Base-by-base conservation (phyloP, 2,888 invertebrate genomes). In the Acleris emargana region DNA sequence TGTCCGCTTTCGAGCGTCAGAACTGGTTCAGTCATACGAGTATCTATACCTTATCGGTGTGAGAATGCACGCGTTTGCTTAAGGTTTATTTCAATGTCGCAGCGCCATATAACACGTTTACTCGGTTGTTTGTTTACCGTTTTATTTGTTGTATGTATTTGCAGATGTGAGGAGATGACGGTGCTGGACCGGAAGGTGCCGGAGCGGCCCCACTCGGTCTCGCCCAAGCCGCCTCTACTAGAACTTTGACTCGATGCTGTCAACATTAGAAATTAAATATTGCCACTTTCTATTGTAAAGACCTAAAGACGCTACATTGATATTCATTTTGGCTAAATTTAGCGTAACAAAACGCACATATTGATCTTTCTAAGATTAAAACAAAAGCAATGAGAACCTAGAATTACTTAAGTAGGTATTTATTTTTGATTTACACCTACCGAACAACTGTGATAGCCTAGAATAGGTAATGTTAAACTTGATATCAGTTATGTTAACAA, bases 121-220 rank as follows among this genome's bases (percentile, higher is more conserved):
- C n/a, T 16, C 25, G 17, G 7, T 3, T 42, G 38, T 28, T 17
- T 55, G 49, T 50, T 62, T 50, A 17, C 13, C 20, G 20, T 22
- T 22, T 53, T 32, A 20, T 58, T 47, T 47, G 13, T 32, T 64
- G 38, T 55, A 22, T 45, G 22, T 51, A 55, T 32, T 71, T 83
- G n/a, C 84, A 92, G 92, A 71, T 88, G 86, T 68, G 91, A 92
- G 80, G 92, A 92, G 74, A 92, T 92, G 92, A 87, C 86, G 68
- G 87, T 91, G 13, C 74, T 92, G 67, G 83, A 85, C 57, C 77
- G 82, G 66, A 89, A 83, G 70, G 79, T 82, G 3, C 78, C 83
- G n/a, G 85, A 87, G 28, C 79, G 86, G 73, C 80, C 89, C 42
- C 82, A 87, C 9, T 86, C 91, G 3, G 76, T 77, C 45, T 86